Evolutionary conservation across 2,113 vertebrate species (phyloP).

Genomic region (Corythaeola cristata): DNA sequence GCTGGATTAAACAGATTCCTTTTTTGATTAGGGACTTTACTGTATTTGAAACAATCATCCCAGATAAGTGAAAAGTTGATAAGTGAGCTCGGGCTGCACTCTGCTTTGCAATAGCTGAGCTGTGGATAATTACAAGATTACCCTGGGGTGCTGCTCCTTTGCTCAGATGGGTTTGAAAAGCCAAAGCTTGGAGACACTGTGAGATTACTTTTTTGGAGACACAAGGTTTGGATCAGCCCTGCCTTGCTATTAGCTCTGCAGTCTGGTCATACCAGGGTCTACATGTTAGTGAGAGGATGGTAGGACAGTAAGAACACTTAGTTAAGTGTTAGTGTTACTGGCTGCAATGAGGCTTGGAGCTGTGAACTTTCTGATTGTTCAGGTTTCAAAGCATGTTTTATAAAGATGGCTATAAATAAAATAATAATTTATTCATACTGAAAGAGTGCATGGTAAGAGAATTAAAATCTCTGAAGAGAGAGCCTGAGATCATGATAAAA

Average conservation of each 20-base stretch:
- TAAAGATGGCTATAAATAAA: neutral
- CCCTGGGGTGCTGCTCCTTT: neutral
- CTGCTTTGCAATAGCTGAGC: slow-evolving; percentile 1
- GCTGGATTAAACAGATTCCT: neutral
- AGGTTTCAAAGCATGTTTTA: neutral
- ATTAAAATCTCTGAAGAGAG: slow-evolving; percentile 13
- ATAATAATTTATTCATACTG: neutral
- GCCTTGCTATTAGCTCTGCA: neutral
- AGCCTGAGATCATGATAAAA: neutral
- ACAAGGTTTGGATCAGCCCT: neutral
- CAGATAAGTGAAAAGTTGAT: neutral
- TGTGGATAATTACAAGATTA: slow-evolving; percentile 48
- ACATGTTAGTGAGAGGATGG: neutral
- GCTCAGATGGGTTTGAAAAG: neutral
- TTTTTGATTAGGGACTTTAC: neutral
- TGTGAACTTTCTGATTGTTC: neutral
- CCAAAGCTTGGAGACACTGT: neutral
- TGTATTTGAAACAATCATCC: slow-evolving; percentile 40
- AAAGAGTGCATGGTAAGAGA: slow-evolving; percentile 2
- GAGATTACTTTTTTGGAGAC: neutral
- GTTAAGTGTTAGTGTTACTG: neutral
- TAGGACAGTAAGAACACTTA: neutral
- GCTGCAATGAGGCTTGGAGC: neutral
- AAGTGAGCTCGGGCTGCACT: slow-evolving; percentile 31
- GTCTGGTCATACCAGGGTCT: neutral